These are phyloP conservation scores for Tauraco hartlaubi DNA, from an alignment of 2,797 vertebrate genomes.

Conservation along the genomic window DNA sequence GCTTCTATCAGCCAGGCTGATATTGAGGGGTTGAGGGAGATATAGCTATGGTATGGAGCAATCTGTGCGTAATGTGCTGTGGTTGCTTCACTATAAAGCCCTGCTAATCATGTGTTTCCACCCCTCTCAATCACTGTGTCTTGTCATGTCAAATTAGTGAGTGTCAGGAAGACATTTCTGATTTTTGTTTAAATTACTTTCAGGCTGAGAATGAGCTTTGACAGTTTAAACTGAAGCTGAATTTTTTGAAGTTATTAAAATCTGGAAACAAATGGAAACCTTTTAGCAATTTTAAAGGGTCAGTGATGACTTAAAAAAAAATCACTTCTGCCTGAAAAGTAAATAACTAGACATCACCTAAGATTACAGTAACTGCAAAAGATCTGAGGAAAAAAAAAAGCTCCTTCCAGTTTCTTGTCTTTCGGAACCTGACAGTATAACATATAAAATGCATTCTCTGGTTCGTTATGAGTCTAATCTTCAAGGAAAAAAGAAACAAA, in stretches of 20 bases:
- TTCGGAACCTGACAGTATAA: neutral
- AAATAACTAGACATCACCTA: neutral
- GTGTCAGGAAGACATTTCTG: neutral
- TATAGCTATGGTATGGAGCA: neutral
- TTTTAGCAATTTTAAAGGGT: neutral
- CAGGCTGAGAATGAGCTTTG: neutral
- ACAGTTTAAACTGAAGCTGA: neutral
- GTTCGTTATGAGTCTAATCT: neutral
- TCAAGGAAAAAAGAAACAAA: neutral
- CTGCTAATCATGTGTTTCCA: neutral
- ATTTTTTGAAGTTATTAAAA: neutral
- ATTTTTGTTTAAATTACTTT: neutral
- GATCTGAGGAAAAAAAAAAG: neutral
- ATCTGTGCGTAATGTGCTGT: neutral
- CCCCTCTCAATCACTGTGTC: neutral
- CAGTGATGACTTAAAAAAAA: neutral
- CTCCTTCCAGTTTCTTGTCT: neutral
- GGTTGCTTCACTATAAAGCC: neutral
- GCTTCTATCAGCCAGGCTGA: neutral
- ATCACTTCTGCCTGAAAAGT: neutral
- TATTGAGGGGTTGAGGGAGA: neutral
- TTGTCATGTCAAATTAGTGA: slow-evolving; percentile 3
- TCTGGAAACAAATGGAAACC: neutral
- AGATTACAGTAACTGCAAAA: neutral
- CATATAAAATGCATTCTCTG: neutral